Conservation (phyloP, 1,140 invertebrate species). For the Aphis craccivora region DNA sequence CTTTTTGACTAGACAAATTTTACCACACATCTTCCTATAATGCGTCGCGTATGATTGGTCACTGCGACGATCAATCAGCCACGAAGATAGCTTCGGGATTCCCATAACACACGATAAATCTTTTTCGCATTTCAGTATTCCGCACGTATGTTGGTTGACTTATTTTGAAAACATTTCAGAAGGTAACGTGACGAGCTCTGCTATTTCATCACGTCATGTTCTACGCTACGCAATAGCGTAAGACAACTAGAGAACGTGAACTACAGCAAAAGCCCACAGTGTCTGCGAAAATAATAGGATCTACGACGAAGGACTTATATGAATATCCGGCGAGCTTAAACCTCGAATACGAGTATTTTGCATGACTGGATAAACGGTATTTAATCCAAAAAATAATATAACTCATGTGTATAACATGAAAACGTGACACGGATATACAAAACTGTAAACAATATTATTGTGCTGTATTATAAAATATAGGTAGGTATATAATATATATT, state of each 20-base stretch:
- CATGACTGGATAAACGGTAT: background rate
- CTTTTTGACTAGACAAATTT: background rate
- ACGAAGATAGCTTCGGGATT: background rate
- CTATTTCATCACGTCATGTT: background rate
- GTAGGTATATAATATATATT: background rate
- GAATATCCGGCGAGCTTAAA: background rate
- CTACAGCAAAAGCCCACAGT: background rate
- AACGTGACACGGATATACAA: background rate
- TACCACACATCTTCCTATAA: background rate
- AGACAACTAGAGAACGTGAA: background rate
- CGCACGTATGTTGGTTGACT: background rate
- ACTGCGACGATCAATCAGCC: background rate
- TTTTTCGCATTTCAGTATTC: background rate
- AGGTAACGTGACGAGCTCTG: background rate
- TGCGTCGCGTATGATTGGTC: background rate
- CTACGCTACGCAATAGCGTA: background rate
- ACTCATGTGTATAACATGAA: background rate
- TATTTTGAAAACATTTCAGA: background rate
- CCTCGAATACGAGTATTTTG: background rate
- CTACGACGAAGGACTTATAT: background rate
- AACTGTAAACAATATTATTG: background rate
- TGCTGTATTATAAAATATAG: background rate
- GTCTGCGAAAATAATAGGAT: background rate
- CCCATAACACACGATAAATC: background rate
- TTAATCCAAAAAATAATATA: slow-evolving; percentile 13